Evolutionary conservation across 1,140 invertebrate genomes (phyloP).

Genomic region (Drosophila truncata): DNA sequence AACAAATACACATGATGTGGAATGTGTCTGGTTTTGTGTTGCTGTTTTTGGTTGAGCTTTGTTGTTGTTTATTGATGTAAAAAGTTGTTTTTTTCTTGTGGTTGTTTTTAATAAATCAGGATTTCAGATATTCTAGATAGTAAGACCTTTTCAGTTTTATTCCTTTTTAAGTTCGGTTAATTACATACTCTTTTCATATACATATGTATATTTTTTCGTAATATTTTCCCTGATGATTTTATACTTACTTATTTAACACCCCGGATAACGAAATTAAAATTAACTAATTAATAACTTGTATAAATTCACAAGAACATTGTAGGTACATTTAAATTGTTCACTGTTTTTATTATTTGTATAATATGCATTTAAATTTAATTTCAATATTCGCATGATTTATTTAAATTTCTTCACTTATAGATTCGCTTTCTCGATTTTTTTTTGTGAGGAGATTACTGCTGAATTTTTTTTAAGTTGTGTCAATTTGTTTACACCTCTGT

Average conservation of each 20-base stretch:
- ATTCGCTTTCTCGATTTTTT: slow-evolving; percentile 14
- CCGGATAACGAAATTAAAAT: slow-evolving; percentile 1
- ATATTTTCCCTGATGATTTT: neutral
- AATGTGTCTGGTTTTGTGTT: neutral
- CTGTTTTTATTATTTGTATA: slow-evolving; percentile 15
- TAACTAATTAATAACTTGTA: neutral
- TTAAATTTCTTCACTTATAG: slow-evolving; percentile 9
- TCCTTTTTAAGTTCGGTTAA: neutral
- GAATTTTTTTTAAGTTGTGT: slow-evolving; percentile 62
- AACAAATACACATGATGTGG: neutral
- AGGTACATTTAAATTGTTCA: neutral
- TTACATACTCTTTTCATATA: slow-evolving; percentile 1
- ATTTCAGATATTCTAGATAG: neutral
- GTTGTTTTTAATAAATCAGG: neutral
- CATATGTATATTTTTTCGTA: too few species aligned
- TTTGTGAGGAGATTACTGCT: slow-evolving; percentile 34
- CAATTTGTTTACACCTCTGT: slow-evolving; percentile 87
- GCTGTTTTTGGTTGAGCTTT: neutral
- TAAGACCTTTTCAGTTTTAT: neutral
- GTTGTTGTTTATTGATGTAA: neutral
- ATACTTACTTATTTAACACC: slow-evolving; percentile 11
- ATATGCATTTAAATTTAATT: slow-evolving; percentile 5
- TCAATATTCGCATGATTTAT: slow-evolving; percentile 1
- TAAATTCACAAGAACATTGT: slow-evolving; percentile 1
- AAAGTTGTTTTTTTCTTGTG: neutral